phyloP scores from a whole-genome alignment of 2,888 invertebrate genomes.

The Bimastos eiseni region DNA sequence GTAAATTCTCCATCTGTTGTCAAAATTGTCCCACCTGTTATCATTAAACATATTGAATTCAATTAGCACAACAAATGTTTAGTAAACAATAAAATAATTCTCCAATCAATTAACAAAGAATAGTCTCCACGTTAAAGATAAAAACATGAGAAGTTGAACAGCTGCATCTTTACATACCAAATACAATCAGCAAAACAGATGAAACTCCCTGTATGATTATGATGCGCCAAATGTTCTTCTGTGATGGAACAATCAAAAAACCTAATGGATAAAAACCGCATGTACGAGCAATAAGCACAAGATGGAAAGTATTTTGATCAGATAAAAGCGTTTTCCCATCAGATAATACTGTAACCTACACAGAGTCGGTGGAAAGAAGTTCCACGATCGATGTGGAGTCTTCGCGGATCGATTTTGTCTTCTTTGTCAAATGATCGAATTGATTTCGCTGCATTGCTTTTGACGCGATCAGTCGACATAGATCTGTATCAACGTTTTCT shows the following conservation, averaged over 20 bases:
- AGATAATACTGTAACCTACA: not conserved
- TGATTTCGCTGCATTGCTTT: constrained; percentile 15
- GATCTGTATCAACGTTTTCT: constrained; percentile 61
- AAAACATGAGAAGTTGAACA: not conserved
- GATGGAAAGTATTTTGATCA: not conserved
- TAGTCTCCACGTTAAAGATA: not conserved
- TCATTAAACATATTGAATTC: too few relatives aligned
- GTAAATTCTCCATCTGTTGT: too few relatives aligned
- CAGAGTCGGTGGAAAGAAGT: not conserved
- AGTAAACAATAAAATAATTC: too few relatives aligned
- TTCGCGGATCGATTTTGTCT: not conserved
- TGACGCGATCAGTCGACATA: constrained; percentile 56
- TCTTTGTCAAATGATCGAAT: not conserved
- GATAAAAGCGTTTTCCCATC: not conserved
- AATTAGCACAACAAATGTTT: too few relatives aligned
- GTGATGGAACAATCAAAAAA: not conserved
- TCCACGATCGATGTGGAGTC: not conserved
- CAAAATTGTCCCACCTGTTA: too few relatives aligned
- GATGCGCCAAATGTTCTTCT: not conserved
- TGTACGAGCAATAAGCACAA: too few relatives aligned
- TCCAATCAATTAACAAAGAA: not conserved
- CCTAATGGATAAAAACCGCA: not conserved
- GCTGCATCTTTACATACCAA: not conserved
- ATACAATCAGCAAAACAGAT: not conserved
- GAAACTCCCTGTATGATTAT: not conserved